Conservation (phyloP, 2,113 vertebrate genomes). For the Pseudois nayaur region DNA sequence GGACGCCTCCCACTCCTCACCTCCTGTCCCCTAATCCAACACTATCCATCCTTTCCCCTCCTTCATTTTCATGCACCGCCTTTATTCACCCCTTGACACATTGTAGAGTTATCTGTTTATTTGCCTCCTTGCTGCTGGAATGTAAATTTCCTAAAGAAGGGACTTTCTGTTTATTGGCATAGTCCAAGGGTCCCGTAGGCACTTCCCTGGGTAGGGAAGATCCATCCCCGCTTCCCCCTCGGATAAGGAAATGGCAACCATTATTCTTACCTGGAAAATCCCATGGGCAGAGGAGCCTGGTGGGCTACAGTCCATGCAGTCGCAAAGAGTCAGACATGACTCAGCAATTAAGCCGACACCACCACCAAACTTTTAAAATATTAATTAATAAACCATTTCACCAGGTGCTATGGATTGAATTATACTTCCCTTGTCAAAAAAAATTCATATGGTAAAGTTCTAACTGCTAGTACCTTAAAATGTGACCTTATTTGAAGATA, state of each 20-base stretch:
- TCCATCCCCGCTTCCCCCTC: not conserved
- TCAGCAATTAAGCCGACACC: not conserved
- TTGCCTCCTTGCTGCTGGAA: not conserved
- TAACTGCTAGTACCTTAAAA: not conserved
- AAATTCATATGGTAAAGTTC: not conserved
- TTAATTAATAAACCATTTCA: not conserved
- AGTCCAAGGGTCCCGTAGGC: not conserved
- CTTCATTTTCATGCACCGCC: not conserved
- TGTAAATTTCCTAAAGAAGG: not conserved
- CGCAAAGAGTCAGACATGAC: fast-evolving
- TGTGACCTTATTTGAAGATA: not conserved
- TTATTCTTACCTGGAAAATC: not conserved
- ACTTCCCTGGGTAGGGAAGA: not conserved
- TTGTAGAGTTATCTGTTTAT: not conserved
- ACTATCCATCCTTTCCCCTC: not conserved
- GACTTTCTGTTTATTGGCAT: not conserved
- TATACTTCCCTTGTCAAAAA: not conserved
- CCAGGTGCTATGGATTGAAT: not conserved
- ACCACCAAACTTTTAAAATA: not conserved
- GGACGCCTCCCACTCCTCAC: not conserved
- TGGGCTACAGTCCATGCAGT: not conserved
- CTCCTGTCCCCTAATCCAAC: not conserved
- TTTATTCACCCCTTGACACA: not conserved
- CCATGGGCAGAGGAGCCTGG: not conserved
- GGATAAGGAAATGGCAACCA: not conserved